Evolutionary conservation across 2,797 vertebrate species (phyloP).

Genomic region (Emys orbicularis): DNA sequence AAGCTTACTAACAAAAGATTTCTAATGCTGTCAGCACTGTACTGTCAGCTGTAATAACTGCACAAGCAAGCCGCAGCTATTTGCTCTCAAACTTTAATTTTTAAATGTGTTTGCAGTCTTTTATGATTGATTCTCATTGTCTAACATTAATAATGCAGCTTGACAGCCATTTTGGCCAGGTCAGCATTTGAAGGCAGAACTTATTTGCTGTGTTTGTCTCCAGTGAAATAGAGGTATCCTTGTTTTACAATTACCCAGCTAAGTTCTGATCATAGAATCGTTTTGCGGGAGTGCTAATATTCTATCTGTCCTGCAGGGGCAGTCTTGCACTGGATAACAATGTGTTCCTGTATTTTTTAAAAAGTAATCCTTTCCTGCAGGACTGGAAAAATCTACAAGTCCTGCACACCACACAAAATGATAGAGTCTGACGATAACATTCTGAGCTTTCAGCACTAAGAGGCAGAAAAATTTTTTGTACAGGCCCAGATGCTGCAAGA

Average conservation of each 20-base stretch:
- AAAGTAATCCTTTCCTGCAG: constrained; percentile 18
- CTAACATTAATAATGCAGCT: not conserved
- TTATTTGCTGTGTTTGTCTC: not conserved
- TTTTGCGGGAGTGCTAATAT: not conserved
- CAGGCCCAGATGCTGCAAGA: not conserved
- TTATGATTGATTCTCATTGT: not conserved
- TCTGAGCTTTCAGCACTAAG: not conserved
- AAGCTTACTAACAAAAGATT: not conserved
- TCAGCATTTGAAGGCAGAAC: not conserved
- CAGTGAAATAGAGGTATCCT: not conserved
- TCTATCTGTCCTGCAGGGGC: not conserved
- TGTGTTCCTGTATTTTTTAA: not conserved
- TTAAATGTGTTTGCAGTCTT: not conserved
- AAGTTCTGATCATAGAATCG: not conserved
- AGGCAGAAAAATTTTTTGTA: not conserved
- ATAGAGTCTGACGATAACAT: not conserved
- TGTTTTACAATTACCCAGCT: not conserved
- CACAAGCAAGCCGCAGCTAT: not conserved
- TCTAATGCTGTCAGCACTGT: not conserved
- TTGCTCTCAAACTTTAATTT: not conserved
- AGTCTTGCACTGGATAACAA: constrained; percentile 14
- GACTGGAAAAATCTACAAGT: constrained; percentile 34
- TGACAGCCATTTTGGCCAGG: constrained; percentile 13
- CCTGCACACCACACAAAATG: not conserved
- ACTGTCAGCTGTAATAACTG: not conserved